phyloP scores from a whole-genome alignment of 2,888 invertebrate genomes.

The Melieria picta region DNA sequence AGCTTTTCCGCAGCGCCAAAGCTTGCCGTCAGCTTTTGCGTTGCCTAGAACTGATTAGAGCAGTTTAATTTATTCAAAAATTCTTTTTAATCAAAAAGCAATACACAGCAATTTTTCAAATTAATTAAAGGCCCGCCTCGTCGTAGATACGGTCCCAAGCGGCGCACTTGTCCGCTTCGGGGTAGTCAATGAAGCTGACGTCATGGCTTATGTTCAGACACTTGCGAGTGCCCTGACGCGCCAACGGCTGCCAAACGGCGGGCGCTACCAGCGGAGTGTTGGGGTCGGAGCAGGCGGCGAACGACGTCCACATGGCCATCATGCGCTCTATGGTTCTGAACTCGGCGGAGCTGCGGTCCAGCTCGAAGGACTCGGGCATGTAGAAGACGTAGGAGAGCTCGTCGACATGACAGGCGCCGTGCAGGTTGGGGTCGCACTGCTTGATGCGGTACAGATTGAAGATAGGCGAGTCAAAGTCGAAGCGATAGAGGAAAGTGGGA shows the following conservation, averaged over 20 bases:
- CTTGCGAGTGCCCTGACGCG: conserved; percentile 44
- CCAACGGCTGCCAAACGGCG: conserved; percentile 48
- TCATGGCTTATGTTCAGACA: conserved; percentile 56
- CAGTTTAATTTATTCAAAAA: too few relatives aligned
- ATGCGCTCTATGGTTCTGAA: conserved; percentile 53
- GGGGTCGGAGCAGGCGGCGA: conserved; percentile 56
- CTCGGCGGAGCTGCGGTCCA: conserved; percentile 47
- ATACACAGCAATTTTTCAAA: background rate
- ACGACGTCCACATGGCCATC: conserved; percentile 51
- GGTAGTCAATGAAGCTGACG: conserved; percentile 50
- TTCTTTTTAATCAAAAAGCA: too few relatives aligned
- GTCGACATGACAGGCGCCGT: conserved; percentile 56
- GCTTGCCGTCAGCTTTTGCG: too few relatives aligned
- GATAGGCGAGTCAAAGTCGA: conserved; percentile 58
- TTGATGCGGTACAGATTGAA: conserved; percentile 58
- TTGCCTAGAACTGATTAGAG: too few relatives aligned
- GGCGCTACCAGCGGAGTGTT: conserved; percentile 47
- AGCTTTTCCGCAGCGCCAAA: too few relatives aligned
- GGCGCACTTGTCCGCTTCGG: conserved; percentile 48
- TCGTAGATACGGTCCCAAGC: conserved; percentile 50
- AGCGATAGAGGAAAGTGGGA: conserved; percentile 59
- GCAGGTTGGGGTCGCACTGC: conserved; percentile 43
- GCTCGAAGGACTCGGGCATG: conserved; percentile 40
- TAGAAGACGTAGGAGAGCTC: conserved; percentile 58
- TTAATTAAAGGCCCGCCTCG: conserved; percentile 26